These are phyloP conservation scores for Amiota communis DNA, from an alignment of 2,888 invertebrate genomes.

Conservation along the genomic window DNA sequence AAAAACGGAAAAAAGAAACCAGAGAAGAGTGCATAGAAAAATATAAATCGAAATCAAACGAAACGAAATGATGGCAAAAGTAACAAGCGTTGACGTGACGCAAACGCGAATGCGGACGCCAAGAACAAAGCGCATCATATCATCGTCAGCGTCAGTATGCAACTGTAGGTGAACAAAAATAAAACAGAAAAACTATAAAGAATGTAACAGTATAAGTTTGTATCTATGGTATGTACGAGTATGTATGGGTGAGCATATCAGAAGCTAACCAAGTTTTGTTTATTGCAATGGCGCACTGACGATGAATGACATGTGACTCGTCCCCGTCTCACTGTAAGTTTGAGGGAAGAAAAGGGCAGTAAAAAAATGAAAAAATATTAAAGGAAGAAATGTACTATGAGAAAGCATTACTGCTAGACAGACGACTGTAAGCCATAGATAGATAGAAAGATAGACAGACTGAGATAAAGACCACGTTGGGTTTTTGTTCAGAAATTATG, in stretches of 20 bases:
- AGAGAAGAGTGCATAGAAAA: conserved; percentile 1
- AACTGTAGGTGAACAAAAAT: background rate
- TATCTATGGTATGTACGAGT: too few species aligned
- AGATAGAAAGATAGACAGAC: conserved; percentile 17
- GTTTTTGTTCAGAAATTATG: conserved; percentile 54
- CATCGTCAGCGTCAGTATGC: conserved; percentile 33
- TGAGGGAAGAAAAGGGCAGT: background rate
- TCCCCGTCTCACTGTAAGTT: background rate
- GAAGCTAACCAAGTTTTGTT: conserved; percentile 50
- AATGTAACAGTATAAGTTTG: too few species aligned
- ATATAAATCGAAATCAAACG: conserved; percentile 60
- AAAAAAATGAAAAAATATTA: background rate
- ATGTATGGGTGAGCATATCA: background rate
- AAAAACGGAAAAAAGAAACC: conserved; percentile 21
- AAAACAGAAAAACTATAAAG: background rate
- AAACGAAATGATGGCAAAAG: conserved; percentile 30
- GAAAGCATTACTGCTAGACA: too few species aligned
- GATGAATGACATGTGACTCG: conserved; percentile 63
- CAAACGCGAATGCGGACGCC: conserved; percentile 15
- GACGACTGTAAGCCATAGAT: background rate
- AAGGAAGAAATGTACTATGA: background rate
- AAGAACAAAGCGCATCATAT: conserved; percentile 58
- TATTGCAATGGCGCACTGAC: conserved; percentile 47
- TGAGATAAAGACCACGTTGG: conserved; percentile 26
- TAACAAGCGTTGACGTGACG: conserved; percentile 28